Evolutionary conservation across 2,888 invertebrate species (phyloP).

Genomic region (Hydriomena furcata): DNA sequence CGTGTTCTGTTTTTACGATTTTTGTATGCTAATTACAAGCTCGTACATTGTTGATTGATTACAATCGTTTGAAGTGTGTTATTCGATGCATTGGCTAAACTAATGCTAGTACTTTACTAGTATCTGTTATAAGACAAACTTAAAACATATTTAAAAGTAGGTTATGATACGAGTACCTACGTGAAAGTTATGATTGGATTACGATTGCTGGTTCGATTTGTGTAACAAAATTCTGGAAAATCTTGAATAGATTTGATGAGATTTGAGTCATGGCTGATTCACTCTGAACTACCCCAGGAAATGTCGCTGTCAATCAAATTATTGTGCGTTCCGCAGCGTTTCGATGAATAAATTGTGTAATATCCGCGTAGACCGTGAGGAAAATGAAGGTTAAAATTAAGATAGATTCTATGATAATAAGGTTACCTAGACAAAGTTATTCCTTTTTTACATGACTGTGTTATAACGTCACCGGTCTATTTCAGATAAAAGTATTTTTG

Average conservation of each 20-base stretch:
- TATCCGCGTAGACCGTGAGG: conserved; percentile 7
- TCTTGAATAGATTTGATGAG: neutral
- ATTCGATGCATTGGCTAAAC: too few species aligned
- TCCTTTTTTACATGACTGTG: neutral
- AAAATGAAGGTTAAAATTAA: conserved; percentile 7
- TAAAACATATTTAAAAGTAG: too few species aligned
- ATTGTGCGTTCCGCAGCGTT: conserved; percentile 5
- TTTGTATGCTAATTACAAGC: too few species aligned
- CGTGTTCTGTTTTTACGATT: too few species aligned
- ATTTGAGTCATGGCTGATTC: neutral
- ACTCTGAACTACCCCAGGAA: conserved; percentile 2
- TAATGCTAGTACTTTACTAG: too few species aligned
- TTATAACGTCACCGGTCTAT: neutral
- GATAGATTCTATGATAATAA: conserved; percentile 1
- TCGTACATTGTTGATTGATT: too few species aligned
- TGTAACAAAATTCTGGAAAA: too few species aligned
- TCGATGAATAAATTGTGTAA: conserved; percentile 9
- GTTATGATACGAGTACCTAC: too few species aligned
- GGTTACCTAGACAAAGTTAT: conserved; percentile 2
- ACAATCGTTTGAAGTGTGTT: too few species aligned
- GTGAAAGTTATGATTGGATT: too few species aligned
- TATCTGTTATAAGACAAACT: too few species aligned
- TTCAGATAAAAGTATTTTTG: neutral
- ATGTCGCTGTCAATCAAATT: conserved; percentile 12
- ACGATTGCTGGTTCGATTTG: too few species aligned